phyloP scores from a whole-genome alignment of 1,140 invertebrate genomes.

The Lasioglossum baleicum region DNA sequence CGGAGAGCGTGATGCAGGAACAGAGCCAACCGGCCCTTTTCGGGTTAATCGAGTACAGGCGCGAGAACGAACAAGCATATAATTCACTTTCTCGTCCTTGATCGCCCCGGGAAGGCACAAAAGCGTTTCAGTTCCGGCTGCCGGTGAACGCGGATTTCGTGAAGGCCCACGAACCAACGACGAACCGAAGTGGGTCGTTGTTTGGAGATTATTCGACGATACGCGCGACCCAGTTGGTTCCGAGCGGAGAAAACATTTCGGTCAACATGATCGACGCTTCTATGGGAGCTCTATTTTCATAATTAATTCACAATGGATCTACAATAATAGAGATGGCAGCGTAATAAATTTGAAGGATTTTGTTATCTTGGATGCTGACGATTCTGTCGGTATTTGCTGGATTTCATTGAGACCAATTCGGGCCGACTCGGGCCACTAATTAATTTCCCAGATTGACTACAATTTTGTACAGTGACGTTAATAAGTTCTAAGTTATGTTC shows the following conservation, averaged over 20 bases:
- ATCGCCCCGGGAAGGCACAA: conserved; percentile 55
- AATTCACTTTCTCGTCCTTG: conserved; percentile 66
- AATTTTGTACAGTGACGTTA: too few relatives aligned
- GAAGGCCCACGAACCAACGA: conserved; percentile 26
- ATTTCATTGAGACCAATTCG: too few relatives aligned
- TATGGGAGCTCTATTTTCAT: background rate
- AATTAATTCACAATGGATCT: background rate
- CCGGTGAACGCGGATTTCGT: conserved; percentile 53
- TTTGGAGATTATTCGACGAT: conserved; percentile 39
- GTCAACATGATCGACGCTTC: background rate
- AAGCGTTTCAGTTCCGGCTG: conserved; percentile 66
- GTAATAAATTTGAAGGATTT: too few relatives aligned
- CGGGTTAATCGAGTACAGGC: conserved; percentile 30
- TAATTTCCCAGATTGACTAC: too few relatives aligned
- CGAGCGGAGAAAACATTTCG: background rate
- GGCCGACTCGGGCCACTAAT: too few relatives aligned
- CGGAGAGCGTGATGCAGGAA: background rate
- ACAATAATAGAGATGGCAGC: too few relatives aligned
- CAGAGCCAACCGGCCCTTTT: conserved; percentile 41
- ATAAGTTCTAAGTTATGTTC: too few relatives aligned
- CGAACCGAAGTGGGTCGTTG: conserved; percentile 51
- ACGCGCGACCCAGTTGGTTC: conserved; percentile 27
- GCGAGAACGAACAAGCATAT: conserved; percentile 36
- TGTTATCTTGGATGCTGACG: too few relatives aligned
- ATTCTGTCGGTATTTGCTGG: too few relatives aligned